These are phyloP conservation scores for Cheilosia impressa DNA, from an alignment of 2,888 invertebrate species.

Conservation along the genomic window DNA sequence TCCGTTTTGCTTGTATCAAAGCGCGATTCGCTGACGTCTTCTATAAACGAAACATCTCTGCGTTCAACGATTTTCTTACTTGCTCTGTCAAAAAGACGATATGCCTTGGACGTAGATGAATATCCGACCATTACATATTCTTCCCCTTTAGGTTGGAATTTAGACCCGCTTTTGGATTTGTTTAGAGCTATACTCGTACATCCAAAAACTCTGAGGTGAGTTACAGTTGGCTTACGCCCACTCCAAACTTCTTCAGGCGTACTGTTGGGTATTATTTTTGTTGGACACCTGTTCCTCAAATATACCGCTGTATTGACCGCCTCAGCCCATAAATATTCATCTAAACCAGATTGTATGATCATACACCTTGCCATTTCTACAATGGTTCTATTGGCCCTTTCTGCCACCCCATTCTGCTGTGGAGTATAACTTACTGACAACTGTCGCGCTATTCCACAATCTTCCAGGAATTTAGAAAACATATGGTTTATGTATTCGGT, in stretches of 20 bases:
- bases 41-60: too few relatives aligned
- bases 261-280: conserved; percentile 25
- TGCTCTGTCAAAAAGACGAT: too few relatives aligned
- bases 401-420: conserved; percentile 71
- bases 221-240: conserved; percentile 31
- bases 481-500: too few relatives aligned
- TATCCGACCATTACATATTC: too few relatives aligned
- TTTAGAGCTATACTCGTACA: too few relatives aligned
- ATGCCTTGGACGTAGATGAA: too few relatives aligned
- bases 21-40: too few relatives aligned
- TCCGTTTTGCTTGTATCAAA: too few relatives aligned
- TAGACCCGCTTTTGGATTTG: too few relatives aligned
- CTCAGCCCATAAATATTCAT: conserved; percentile 75
- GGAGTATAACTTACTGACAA: conserved; percentile 60
- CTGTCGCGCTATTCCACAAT: conserved; percentile 33
- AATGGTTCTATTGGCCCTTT: conserved; percentile 56
- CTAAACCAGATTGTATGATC: conserved; percentile 75
- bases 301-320: conserved; percentile 70
- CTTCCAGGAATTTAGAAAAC: too few relatives aligned
- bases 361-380: conserved; percentile 76
- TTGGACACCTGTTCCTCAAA: conserved; percentile 53
- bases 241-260: conserved; percentile 66
- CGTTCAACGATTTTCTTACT: too few relatives aligned
- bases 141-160: too few relatives aligned
- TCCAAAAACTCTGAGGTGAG: conserved; percentile 48